Base-by-base conservation (phyloP, 1,140 invertebrate genomes). In the Caerostris extrusa region DNA sequence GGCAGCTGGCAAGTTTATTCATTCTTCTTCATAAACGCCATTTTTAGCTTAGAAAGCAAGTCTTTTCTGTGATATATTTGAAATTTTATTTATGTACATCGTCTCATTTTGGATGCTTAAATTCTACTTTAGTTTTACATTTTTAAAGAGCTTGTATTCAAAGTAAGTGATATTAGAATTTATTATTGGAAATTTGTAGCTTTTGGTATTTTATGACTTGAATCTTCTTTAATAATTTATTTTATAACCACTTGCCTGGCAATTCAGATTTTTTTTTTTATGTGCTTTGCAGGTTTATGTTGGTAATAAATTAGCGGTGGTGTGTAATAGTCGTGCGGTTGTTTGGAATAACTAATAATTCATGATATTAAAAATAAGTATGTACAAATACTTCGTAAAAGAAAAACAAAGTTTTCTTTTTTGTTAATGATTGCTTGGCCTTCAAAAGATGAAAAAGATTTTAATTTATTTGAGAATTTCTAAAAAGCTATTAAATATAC, bases 11-110 rank as follows among this genome's bases (percentile, higher is more conserved):
- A 67, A 67, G 1, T 5, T 17, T 6, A 67, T 5, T n/a, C 61
- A 67, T 67, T 67, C 61, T 67, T 67, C 14, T 67, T 67, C 61
- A 14, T 67, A 67, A 67, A 14, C n/a, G 12, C 61, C 61, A 67
- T 67, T 67, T 67, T 67, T 67, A 14, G 12, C 61, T 14, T 3
- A 12, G 12, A 17, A 67, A 67, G 14, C 61, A 67, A 10, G 61
- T 14, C 3, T 67, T 5, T 6, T 17, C 12, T 17, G n/a, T 67
- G n/a, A 67, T 67, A 67, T 67, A 67, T 67, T 5, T 67, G 61
- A 67, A 67, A 67, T 14, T 67, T n/a, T 67, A 67, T 67, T 67
- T 67, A 67, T 67, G 61, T 67, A 17, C n/a, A 67, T n/a, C 61
- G 61, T 12, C 61, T 67, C n/a, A 67, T 67, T 67, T 67, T 67